Base-by-base conservation (phyloP, 2,797 vertebrate genomes). In the Mus caroli region DNA sequence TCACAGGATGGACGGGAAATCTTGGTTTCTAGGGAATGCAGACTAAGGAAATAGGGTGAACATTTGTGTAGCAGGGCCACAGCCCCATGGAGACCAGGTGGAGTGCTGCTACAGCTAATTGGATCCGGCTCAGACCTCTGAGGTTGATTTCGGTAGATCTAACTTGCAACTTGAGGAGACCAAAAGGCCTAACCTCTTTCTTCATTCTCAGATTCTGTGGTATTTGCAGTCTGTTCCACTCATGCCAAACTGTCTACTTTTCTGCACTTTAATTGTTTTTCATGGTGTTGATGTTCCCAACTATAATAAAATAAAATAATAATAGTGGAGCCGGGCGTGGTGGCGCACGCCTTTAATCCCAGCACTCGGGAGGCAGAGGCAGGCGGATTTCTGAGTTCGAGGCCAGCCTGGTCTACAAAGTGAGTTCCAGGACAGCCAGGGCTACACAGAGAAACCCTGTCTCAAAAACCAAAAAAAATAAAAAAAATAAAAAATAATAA, bases 251-350 rank as follows among this genome's bases (percentile, higher is more conserved):
- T 52, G 1, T 28, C 77, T 22, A 76, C 56, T 90, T 64, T 86
- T 85, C 89, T 90, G 76, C 77, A 71, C 75, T 71, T 75, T 75
- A 46, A 34, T 52, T 91, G 84, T 31, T 60, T 95, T 56, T 69
- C 28, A 22, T 28, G 12, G 28, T 60, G 92, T 90, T 90, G 34
- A 43, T 82, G 56, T 92, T n/a, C 58, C 40, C 75, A 92, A 56
- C 24, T 50, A 91, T 17, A 71, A 40, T 88, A 73, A 90, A 89
- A 60, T 46, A 60, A 46, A 77, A 60, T 76, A 95, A 92, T 54
- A 73, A 26, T 5, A 34, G 24, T 76, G 75, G n/a, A n/a, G n/a
- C n/a, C n/a, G n/a, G n/a, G n/a, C n/a, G n/a, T n/a, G n/a, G n/a
- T n/a, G n/a, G n/a, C n/a, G n/a, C n/a, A n/a, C n/a, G n/a, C n/a